Evolutionary conservation across 64 coral and sea anemone species (phyloP).

Genomic region (Trachythela sp.): DNA sequence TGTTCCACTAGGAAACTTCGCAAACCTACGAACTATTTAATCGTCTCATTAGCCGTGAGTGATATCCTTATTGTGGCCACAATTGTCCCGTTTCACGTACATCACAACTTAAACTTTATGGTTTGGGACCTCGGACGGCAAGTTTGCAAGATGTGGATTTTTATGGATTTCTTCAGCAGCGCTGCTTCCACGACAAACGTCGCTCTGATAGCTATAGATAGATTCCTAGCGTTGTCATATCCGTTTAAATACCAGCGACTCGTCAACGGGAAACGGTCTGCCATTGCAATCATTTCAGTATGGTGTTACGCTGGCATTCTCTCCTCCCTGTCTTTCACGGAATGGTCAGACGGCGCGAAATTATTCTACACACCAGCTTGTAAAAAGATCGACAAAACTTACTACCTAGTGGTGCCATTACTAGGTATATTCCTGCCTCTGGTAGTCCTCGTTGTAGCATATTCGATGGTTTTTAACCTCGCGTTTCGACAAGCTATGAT

Average conservation of each 20-base stretch:
- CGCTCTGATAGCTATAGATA: background rate
- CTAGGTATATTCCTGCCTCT: background rate
- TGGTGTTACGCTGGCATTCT: background rate
- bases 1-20: background rate
- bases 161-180: background rate
- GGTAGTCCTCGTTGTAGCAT: background rate
- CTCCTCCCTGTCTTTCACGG: background rate
- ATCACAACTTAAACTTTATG: background rate
- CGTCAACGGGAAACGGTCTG: background rate
- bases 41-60: background rate
- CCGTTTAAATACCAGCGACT: background rate
- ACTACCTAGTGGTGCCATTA: background rate
- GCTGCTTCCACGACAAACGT: background rate
- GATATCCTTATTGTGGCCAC: background rate
- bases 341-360: background rate
- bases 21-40: slow-evolving; percentile 1
- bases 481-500: background rate
- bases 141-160: background rate
- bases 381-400: background rate
- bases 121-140: background rate
- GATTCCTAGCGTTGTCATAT: background rate
- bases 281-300: background rate
- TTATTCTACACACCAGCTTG: background rate
- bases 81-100: background rate
- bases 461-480: background rate